phyloP scores from a whole-genome alignment of 2,113 vertebrate species.

The Rhombomys opimus region DNA sequence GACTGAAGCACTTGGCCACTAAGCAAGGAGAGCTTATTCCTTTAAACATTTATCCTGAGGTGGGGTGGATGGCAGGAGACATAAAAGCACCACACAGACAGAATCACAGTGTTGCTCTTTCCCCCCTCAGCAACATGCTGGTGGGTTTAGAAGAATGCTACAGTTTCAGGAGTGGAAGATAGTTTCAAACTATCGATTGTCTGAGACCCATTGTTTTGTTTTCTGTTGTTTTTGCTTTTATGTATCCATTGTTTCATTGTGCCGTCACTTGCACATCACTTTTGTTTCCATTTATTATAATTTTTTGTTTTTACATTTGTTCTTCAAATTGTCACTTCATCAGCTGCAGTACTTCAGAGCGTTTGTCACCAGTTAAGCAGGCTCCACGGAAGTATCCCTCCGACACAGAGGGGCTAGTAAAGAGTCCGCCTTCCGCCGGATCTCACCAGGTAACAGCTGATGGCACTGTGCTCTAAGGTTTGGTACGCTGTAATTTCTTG shows the following conservation, averaged over 20 bases:
- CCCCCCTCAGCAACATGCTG: background rate
- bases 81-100: background rate
- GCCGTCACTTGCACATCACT: conserved; percentile 77
- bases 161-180: background rate
- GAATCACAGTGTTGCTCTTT: fast-evolving
- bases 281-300: conserved; percentile 69
- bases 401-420: conserved; percentile 91
- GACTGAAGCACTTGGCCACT: background rate
- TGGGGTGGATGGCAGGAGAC: background rate
- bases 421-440: conserved; percentile 91
- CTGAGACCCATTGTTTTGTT: conserved; percentile 51
- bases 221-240: conserved; percentile 78
- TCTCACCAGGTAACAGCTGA: conserved; percentile 93
- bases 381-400: conserved; percentile 93
- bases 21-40: background rate
- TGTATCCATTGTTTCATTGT: conserved; percentile 71
- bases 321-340: conserved; percentile 83
- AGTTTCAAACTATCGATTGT: background rate
- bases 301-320: conserved; percentile 82
- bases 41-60: background rate
- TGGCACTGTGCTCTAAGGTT: background rate
- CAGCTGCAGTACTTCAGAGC: conserved; percentile 95
- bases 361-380: conserved; percentile 91
- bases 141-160: background rate
- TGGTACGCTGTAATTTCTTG: conserved; percentile 7